Base-by-base conservation (phyloP, 2,888 invertebrate genomes). In the Maniola hyperantus region DNA sequence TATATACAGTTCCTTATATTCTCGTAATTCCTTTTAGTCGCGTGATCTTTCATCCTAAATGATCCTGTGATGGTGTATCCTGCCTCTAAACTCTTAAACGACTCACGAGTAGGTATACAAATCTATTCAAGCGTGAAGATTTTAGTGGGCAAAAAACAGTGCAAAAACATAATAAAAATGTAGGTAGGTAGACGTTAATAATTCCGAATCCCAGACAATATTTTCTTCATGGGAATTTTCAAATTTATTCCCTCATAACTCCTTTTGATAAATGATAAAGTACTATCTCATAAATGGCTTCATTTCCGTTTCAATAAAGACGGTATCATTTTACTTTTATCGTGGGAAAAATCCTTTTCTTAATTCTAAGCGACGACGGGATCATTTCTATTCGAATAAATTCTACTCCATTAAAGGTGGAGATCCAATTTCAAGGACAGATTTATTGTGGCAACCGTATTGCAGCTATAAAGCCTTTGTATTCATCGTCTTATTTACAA, bases 311-410 rank as follows among this genome's bases (percentile, higher is more conserved):
- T 65, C 61, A 58, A 58, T 66, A 55, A 62, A 69, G 61, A 69
- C 54, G 42, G 62, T 62, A 69, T 62, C 46, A 62, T 69, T 66
- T 66, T 65, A 44, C 62, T 62, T 69, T 69, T 62, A 62, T 67
- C 42, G 42, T 42, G 36, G 62, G 61, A 53, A 62, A 57, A 65
- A 62, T 65, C 18, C 15, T 60, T 34, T 34, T 15, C 33, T 53
- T 69, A 67, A 67, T 67, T 65, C 54, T 48, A 55, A 65, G 50
- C 44, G 50, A 51, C 33, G 26, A 54, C 36, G 46, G 60, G 55
- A 55, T 55, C 26, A 57, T 58, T 58, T 66, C 39, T 53, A 8
- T 62, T 50, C 65, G 54, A 69, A 67, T 69, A 62, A 50, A 58
- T 67, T 60, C 54, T 48, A n/a, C 48, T 46, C 55, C 33, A 57